Evolutionary conservation across 2,888 invertebrate genomes (phyloP), one percentile per base, ranked within the genome.

Genomic region (Drymonia ruficornis): DNA sequence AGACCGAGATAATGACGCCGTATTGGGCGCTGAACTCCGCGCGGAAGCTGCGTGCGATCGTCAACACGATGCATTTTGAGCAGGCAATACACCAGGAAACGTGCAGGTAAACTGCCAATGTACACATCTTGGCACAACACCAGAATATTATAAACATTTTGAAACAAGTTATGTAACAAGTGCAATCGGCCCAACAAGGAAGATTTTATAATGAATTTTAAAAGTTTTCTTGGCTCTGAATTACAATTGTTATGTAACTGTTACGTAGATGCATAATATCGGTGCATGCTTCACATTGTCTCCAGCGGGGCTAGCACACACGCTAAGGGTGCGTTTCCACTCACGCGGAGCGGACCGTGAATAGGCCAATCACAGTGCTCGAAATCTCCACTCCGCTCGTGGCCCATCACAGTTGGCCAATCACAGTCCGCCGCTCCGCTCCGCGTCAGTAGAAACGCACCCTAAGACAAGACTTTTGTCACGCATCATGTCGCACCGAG

Each of bases 41-140:
- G 16, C 97, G 97, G 51, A 98, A 98, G 90, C 95, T 98, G 54
- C 94, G 98, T 52, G 98, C 98, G 31, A 97, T 98, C 63, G 98
- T 98, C 50, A 98, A 98, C 84, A 98, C 98, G 11, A 97, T 98
- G 90, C 98, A 98, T 87, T 98, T 98, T 78, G 98, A 98, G 80
- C 98, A 98, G 86, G 98, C 98, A 49, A 98, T 98, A 75, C 98
- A 98, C 82, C 98, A 98, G 84, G 98, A 98, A 94, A 96, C 98
- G 59, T 98, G 98, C 94, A 95, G 97, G 97, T 98, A 92, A 61
- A 38, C 52, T 56, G 65, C 69, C 57, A 56, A 60, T 64, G 45
- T 38, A 36, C 31, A 52, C 12, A 36, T 28, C 53, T 58, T 43
- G 28, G 45, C 28, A 28, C 28, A 28, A 23, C 28, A 45, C 28